A percentile compares a stretch with the other conserved stretches of the same genome.
Evolutionary conservation across 2,888 invertebrate species (phyloP).

Genomic region (Argyra leucocephala): DNA sequence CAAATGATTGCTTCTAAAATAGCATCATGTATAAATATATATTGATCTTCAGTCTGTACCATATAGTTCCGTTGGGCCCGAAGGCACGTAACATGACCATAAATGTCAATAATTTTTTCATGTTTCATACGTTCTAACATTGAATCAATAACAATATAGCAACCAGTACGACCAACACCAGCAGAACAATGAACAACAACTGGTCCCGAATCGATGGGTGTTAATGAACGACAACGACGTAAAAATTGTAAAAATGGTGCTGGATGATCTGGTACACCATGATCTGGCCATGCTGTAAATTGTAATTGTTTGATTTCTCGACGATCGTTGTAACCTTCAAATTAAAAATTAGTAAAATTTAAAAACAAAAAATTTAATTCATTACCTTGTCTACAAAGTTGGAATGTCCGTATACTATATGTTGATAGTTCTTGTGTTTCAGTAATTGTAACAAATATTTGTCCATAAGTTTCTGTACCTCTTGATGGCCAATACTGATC

Average conservation of each 20-base stretch:
- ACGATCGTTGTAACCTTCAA: slow-evolving; percentile 59
- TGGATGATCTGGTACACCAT: slow-evolving; percentile 97
- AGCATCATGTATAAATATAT: slow-evolving; percentile 98
- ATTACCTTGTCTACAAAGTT: slow-evolving; percentile 61
- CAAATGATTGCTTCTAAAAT: slow-evolving; percentile 93
- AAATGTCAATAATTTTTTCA: slow-evolving; percentile 97
- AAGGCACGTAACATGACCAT: slow-evolving; percentile 96
- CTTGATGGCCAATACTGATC: slow-evolving; percentile 97
- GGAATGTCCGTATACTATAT: slow-evolving; percentile 95
- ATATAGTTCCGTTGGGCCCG: slow-evolving; percentile 98
- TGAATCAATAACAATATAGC: slow-evolving; percentile 97
- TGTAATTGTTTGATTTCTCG: slow-evolving; percentile 95
- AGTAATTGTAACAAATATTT: slow-evolving; percentile 85
- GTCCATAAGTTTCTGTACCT: slow-evolving; percentile 89
- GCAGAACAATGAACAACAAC: slow-evolving; percentile 90
- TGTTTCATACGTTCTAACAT: slow-evolving; percentile 96
- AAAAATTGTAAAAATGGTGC: slow-evolving; percentile 97
- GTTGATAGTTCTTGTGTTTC: slow-evolving; percentile 96
- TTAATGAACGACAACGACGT: slow-evolving; percentile 80
- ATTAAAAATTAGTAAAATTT: too few relatives aligned
- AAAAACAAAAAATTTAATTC: too few relatives aligned
- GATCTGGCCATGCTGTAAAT: slow-evolving; percentile 99
- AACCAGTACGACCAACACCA: slow-evolving; percentile 88
- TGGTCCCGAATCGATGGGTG: slow-evolving; percentile 87
- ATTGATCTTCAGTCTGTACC: slow-evolving; percentile 99